Percentiles rank a stretch among this genome's conserved stretches.
Evolutionary conservation across 2,797 vertebrate species (phyloP).

Genomic region (Hyperoplus lanceolatus): DNA sequence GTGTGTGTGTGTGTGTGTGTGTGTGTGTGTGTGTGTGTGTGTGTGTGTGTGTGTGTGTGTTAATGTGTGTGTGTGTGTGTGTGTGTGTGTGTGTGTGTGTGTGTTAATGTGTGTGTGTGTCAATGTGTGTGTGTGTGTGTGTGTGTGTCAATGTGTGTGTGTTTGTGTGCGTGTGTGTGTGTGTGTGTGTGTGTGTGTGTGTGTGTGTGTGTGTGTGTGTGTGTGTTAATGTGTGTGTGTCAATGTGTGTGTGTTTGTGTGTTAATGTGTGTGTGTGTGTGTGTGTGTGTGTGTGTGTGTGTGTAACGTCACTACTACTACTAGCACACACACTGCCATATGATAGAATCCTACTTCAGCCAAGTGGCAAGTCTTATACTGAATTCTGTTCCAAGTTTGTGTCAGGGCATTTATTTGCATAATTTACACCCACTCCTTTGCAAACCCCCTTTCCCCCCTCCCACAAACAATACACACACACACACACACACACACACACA

Average conservation of each 20-base stretch:
- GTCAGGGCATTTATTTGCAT: slow-evolving; percentile 82
- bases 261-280: background rate
- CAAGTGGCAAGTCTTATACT: slow-evolving; percentile 51
- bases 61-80: too few relatives aligned
- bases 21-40: too few relatives aligned
- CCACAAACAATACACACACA: background rate
- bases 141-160: background rate
- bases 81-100: too few relatives aligned
- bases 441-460: background rate
- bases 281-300: background rate
- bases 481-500: slow-evolving; percentile 38
- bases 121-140: too few relatives aligned
- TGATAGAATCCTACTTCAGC: slow-evolving; percentile 59
- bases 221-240: too few relatives aligned
- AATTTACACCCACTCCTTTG: slow-evolving; percentile 81
- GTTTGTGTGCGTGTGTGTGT: too few relatives aligned
- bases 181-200: too few relatives aligned
- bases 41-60: too few relatives aligned
- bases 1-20: background rate
- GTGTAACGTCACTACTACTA: background rate
- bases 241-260: background rate
- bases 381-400: slow-evolving; percentile 78
- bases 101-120: too few relatives aligned
- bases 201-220: too few relatives aligned
- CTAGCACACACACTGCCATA: slow-evolving; percentile 5